Base-by-base conservation (phyloP, 1,140 invertebrate species). In the Camponotus pennsylvanicus region DNA sequence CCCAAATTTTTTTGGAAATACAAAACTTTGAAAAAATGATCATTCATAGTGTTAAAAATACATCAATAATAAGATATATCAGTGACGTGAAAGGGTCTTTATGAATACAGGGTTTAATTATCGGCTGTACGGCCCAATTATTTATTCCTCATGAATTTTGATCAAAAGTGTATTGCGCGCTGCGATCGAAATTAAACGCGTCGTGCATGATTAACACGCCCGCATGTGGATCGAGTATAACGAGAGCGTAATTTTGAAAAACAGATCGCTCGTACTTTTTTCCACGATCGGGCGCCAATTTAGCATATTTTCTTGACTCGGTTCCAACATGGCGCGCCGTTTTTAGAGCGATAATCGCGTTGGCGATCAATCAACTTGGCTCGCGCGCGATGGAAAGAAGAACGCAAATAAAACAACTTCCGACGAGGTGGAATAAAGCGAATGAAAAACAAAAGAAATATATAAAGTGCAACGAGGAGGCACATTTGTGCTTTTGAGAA, bases 251-350 rank as follows among this genome's bases (percentile, higher is more conserved):
- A 32, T 52, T 61, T 40, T 34, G 40, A 27, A 45, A 82, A 82
- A 82, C 67, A 59, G 67, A 71, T 34, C 52, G 52, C 27, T 42
- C 32, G 27, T 21, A 49, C 37, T 73, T 83, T 83, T 73, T 75
- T 63, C 32, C 55, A 13, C 79, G 27, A 83, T 61, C 67, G 69
- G 55, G 57, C 32, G 45, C 55, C 79, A 83, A 83, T 83, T 83
- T 83, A 83, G 69, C 79, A 83, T 83, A 83, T 83, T 83, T 83
- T 83, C 79, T 83, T 83, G 79, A 83, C 69, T 75, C 79, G 70
- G 55, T 83, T 75, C 79, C 79, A 83, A 61, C 37, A 45, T 45
- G 66, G 79, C 79, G 79, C 69, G n/a, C 63, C 79, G 79, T 83
- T 83, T 83, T 83, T 83, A 83, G 69, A 73, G 55, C 61, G 79